Percentiles rank a stretch among this genome's conserved stretches.
These are phyloP conservation scores for Haliaeetus leucogaster DNA, from an alignment of 2,113 vertebrate genomes.

Conservation along the genomic window DNA sequence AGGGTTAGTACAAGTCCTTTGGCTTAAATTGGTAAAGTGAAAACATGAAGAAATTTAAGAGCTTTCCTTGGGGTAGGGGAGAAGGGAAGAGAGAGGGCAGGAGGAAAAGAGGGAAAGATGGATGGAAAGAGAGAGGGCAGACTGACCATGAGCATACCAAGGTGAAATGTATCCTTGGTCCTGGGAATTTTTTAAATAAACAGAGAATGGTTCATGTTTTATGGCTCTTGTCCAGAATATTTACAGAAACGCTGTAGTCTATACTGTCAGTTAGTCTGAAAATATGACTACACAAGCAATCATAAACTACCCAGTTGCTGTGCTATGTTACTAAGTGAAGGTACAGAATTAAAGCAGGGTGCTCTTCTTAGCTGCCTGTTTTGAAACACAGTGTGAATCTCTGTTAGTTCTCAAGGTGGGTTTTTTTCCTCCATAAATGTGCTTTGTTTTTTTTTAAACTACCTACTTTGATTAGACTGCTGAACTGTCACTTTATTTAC, in stretches of 20 bases:
- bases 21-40: background rate
- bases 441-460: background rate
- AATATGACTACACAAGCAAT: background rate
- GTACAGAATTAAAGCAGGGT: background rate
- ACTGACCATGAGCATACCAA: background rate
- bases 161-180: background rate
- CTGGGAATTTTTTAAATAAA: background rate
- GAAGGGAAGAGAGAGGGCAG: background rate
- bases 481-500: background rate
- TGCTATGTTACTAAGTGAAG: background rate
- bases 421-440: background rate
- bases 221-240: background rate
- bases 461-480: background rate
- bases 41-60: background rate
- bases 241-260: background rate
- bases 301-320: background rate
- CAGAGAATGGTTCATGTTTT: background rate
- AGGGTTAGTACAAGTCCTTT: background rate
- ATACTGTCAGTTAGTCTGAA: background rate
- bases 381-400: background rate
- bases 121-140: background rate
- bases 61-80: background rate
- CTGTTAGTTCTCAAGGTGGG: background rate
- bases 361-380: background rate
- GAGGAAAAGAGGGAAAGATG: background rate